These are phyloP conservation scores for Irena cyanogastra DNA, from an alignment of 2,113 vertebrate genomes.

Conservation along the genomic window DNA sequence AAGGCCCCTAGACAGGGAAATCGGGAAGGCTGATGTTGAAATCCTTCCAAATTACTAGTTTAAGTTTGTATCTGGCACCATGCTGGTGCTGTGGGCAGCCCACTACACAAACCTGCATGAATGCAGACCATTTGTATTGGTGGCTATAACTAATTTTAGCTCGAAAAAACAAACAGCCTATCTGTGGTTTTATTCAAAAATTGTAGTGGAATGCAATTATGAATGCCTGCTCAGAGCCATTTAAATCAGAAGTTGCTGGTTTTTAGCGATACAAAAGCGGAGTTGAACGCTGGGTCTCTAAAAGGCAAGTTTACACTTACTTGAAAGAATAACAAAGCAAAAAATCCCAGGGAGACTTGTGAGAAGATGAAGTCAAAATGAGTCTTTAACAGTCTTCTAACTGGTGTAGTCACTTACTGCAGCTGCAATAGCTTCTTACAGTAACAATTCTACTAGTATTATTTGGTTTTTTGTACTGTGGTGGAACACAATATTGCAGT, in stretches of 20 bases:
- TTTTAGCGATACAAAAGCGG: slow-evolving; percentile 3
- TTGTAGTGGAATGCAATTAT: slow-evolving; percentile 49
- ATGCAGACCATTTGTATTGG: slow-evolving; percentile 37
- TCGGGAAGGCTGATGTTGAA: slow-evolving; percentile 22
- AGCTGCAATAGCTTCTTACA: not conserved
- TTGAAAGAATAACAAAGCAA: slow-evolving; percentile 13
- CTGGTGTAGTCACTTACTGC: not conserved
- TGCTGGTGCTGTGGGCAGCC: slow-evolving; percentile 6
- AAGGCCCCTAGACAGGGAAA: slow-evolving; percentile 4
- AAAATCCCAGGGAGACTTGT: not conserved
- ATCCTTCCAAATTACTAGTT: slow-evolving; percentile 58
- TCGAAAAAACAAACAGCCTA: slow-evolving; percentile 62
- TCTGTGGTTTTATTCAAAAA: slow-evolving; percentile 64
- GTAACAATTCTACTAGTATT: not conserved
- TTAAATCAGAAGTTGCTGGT: slow-evolving; percentile 52
- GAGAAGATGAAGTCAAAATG: not conserved
- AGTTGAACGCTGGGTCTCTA: not conserved
- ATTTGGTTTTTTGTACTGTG: not conserved
- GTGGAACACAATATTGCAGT: not conserved
- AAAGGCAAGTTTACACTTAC: slow-evolving; percentile 7
- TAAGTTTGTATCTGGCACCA: slow-evolving; percentile 43
- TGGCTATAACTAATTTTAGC: slow-evolving; percentile 58
- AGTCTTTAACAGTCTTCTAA: not conserved
- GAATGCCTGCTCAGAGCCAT: slow-evolving; percentile 26
- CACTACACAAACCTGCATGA: not conserved